phyloP scores from a whole-genome alignment of 2,113 vertebrate genomes.

The Anolis carolinensis region DNA sequence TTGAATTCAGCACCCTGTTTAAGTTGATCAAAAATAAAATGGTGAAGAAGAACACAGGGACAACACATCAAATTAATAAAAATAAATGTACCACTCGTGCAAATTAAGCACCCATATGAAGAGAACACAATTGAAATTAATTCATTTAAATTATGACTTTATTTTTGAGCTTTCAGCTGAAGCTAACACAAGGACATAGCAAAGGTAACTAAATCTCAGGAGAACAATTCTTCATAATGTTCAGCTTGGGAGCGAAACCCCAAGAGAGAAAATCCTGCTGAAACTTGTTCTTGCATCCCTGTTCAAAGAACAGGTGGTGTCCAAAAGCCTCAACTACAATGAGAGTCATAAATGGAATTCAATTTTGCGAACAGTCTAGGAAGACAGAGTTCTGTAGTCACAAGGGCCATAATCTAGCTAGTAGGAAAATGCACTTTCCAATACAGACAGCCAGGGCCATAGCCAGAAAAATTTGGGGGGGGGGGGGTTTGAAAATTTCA shows the following conservation, averaged over 20 bases:
- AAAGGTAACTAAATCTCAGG: neutral
- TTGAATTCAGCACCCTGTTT: neutral
- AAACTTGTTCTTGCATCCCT: neutral
- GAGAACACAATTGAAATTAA: neutral
- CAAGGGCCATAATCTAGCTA: no score
- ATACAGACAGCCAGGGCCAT: no score
- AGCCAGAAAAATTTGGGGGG: no score
- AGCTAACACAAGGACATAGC: neutral
- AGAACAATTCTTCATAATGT: neutral
- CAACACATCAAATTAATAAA: neutral
- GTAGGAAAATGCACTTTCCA: no score
- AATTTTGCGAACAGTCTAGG: no score
- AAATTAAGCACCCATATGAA: neutral
- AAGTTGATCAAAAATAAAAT: slow-evolving; percentile 3
- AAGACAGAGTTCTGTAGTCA: no score
- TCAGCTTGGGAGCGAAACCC: neutral
- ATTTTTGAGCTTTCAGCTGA: neutral
- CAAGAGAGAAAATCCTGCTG: neutral
- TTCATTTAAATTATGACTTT: neutral
- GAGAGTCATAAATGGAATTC: neutral
- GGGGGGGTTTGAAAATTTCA: no score
- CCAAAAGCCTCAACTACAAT: neutral
- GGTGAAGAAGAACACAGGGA: neutral
- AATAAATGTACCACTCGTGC: neutral
- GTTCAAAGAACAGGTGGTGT: neutral